Percentiles rank a stretch among this genome's conserved stretches.
Conservation (phyloP, 2,797 vertebrate species). For the Spinibarbus caldwelli region DNA sequence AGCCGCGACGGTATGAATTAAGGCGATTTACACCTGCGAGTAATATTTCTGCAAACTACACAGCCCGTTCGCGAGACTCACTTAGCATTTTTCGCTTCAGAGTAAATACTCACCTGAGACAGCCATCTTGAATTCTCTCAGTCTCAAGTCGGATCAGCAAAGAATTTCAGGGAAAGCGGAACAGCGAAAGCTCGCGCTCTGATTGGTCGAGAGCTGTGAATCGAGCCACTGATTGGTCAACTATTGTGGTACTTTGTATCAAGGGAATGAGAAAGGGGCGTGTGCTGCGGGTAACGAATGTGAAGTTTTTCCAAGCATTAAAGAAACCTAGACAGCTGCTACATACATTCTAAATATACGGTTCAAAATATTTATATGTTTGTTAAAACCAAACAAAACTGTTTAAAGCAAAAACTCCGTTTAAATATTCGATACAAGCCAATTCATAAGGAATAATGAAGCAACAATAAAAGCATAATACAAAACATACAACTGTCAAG, state of each 20-base stretch:
- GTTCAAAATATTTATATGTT: background rate
- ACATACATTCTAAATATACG: too few relatives aligned
- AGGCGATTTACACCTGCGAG: background rate
- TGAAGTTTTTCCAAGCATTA: constrained; percentile 2
- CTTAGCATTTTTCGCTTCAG: constrained; percentile 58
- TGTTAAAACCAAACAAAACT: background rate
- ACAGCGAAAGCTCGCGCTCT: constrained; percentile 65
- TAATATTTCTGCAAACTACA: background rate
- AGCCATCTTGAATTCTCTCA: constrained; percentile 84
- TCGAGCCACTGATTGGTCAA: constrained; percentile 13
- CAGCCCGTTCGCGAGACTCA: background rate
- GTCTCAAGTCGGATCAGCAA: constrained; percentile 80
- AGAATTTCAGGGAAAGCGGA: constrained; percentile 76
- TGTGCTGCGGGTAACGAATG: constrained; percentile 8
- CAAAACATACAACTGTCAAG: background rate
- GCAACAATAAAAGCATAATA: background rate
- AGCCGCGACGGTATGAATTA: background rate
- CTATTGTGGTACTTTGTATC: background rate
- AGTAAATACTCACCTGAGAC: constrained; percentile 80
- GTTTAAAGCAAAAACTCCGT: background rate
- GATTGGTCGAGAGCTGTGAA: constrained; percentile 66
- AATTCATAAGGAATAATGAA: background rate
- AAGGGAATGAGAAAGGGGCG: constrained; percentile 31
- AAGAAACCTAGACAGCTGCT: constrained; percentile 3
- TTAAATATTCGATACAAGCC: background rate